Base-by-base conservation (phyloP, 1,140 invertebrate species). In the Arctopsyche grandis region DNA sequence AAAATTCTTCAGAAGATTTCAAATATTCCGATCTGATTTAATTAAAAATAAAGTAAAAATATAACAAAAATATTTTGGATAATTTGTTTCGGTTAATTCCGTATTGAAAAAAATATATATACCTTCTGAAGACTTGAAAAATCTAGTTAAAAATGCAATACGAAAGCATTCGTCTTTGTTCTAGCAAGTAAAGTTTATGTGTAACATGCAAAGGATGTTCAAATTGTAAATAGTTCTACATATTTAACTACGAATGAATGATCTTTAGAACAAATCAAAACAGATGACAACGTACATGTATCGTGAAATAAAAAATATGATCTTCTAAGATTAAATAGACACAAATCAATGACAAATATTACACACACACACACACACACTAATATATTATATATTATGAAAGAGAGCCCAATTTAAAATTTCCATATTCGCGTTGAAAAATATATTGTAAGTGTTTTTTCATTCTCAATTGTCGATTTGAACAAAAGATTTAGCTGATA, bases 1-100 rank as follows among this genome's bases (percentile, higher is more conserved):
- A 44, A 71, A 71, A 71, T 16, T 48, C 69, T 48, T 21, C 69
- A 71, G 69, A 71, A 71, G 69, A 71, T 71, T 71, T 46, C n/a
- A 46, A 71, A 71, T 46, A 66, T 29, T 10, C n/a, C 63, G 24
- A 52, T 52, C 16, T 14, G 19, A 24, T 66, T 26, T 66, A 66
- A 14, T 66, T 29, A 66, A 29, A 19, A 24, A 29, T 66, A 9
- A 5, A 16, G 7, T 4, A 38, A 1, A 38, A 38, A 38, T 7
- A 38, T 4, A 38, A 38, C 1, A 38, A 38, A 38, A 38, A 38
- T 4, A 38, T 4, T 38, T 38, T 38, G 29, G 3, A 38, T 38
- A 38, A 38, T 38, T 38, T 38, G 29, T 4, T 38, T 38, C 29
- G 29, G 29, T 38, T 38, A 38, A 38, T 60, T 60, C 21, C 16